Evolutionary conservation across 2,797 vertebrate species (phyloP).

Genomic region (Sparus aurata): DNA sequence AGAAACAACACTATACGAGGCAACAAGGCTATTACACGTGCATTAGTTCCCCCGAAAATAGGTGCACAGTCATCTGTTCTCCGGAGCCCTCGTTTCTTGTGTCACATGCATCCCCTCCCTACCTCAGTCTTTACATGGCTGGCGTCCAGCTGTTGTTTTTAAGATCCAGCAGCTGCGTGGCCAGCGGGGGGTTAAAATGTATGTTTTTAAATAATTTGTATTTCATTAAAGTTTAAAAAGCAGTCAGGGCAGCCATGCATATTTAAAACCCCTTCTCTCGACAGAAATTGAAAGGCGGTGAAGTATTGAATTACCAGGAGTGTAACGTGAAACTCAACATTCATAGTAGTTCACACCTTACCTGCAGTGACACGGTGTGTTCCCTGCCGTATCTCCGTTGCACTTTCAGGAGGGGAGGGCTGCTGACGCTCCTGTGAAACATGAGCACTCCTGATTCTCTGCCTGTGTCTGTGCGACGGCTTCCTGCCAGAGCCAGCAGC

Average conservation of each 20-base stretch:
- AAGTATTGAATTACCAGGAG: constrained; percentile 59
- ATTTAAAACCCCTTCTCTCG: constrained; percentile 42
- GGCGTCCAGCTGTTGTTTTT: constrained; percentile 58
- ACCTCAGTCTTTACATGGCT: constrained; percentile 13
- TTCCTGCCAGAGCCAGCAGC: constrained; percentile 62
- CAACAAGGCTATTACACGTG: too few species aligned
- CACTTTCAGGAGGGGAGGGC: constrained; percentile 43
- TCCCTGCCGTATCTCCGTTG: constrained; percentile 37
- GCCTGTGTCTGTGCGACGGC: constrained; percentile 42
- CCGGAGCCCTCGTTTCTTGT: constrained; percentile 5
- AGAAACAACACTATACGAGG: too few species aligned
- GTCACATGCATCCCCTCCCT: neutral
- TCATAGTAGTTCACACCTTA: constrained; percentile 67
- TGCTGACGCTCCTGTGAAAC: constrained; percentile 59
- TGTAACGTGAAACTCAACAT: constrained; percentile 55
- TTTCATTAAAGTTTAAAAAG: constrained; percentile 75
- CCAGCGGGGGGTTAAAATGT: constrained; percentile 44
- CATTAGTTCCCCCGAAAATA: neutral
- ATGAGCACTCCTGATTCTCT: constrained; percentile 49
- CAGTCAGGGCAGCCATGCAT: constrained; percentile 61
- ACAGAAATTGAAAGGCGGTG: constrained; percentile 59
- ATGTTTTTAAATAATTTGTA: constrained; percentile 79
- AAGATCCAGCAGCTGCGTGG: constrained; percentile 42
- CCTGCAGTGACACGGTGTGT: constrained; percentile 46
- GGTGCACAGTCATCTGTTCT: constrained; percentile 5